Evolutionary conservation across 2,888 invertebrate genomes (phyloP).

Genomic region (Caenorhabditis sp.): DNA sequence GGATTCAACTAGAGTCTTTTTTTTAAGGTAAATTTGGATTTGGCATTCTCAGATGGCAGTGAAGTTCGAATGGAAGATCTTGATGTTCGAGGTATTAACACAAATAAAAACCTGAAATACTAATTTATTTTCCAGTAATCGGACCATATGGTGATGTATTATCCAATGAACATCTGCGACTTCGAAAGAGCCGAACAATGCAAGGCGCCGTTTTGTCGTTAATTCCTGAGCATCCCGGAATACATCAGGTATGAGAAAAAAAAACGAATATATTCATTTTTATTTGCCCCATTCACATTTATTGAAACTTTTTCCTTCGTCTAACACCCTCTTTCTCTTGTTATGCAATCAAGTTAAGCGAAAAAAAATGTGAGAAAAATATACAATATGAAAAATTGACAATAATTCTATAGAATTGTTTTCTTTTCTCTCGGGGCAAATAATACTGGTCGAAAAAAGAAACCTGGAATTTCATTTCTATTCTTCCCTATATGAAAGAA

Average conservation of each 20-base stretch:
- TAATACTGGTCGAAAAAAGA: not conserved
- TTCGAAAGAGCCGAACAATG: slow-evolving; percentile 64
- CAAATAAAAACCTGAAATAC: not conserved
- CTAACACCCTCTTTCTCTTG: slow-evolving; percentile 3
- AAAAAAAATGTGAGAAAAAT: slow-evolving; percentile 35
- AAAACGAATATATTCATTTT: not conserved
- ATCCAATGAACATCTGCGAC: slow-evolving; percentile 34
- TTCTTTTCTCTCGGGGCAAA: slow-evolving; percentile 13
- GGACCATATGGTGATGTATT: slow-evolving; percentile 42
- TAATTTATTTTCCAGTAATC: slow-evolving; percentile 35
- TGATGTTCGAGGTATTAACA: slow-evolving; percentile 49
- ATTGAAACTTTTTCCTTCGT: slow-evolving; percentile 20
- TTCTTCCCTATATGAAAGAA: slow-evolving; percentile 1
- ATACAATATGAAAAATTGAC: slow-evolving; percentile 40
- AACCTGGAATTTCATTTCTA: not conserved
- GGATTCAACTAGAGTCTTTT: not conserved
- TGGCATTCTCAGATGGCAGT: slow-evolving; percentile 61
- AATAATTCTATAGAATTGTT: slow-evolving; percentile 12
- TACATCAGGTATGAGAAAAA: slow-evolving; percentile 49
- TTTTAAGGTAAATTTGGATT: slow-evolving; percentile 60
- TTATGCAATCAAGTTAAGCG: too few species aligned
- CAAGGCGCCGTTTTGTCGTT: slow-evolving; percentile 61
- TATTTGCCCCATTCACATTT: slow-evolving; percentile 1
- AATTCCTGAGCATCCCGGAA: slow-evolving; percentile 59
- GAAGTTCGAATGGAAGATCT: slow-evolving; percentile 61